Percentiles rank a stretch among this genome's conserved stretches.
Evolutionary conservation across 2,113 vertebrate species (phyloP).

Genomic region (Lamprologus tigripictilis): DNA sequence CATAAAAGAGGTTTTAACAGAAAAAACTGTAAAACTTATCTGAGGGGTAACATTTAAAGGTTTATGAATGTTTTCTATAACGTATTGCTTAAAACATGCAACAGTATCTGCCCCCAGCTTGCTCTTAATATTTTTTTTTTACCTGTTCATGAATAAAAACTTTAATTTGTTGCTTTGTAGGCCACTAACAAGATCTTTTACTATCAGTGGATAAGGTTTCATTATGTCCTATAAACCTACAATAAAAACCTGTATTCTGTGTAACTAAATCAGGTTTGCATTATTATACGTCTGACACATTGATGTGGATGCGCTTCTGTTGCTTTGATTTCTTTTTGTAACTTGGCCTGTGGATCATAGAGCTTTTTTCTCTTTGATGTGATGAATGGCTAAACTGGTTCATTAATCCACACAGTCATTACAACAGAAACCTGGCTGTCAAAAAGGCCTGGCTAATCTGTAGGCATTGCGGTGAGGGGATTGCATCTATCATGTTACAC

Average conservation of each 20-base stretch:
- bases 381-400: conserved; percentile 14
- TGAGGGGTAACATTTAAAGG: background rate
- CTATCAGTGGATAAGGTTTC: background rate
- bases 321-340: background rate
- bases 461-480: conserved; percentile 7
- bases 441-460: conserved; percentile 3
- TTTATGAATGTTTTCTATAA: background rate
- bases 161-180: background rate
- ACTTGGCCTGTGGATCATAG: background rate
- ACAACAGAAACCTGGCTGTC: background rate
- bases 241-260: background rate
- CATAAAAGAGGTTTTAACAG: background rate
- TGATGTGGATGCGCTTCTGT: conserved; percentile 1
- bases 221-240: background rate
- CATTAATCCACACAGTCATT: conserved; percentile 32
- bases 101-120: background rate
- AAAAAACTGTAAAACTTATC: background rate
- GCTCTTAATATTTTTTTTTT: background rate
- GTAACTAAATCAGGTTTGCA: background rate
- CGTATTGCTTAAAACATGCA: background rate
- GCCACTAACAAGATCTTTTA: background rate
- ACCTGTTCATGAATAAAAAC: background rate
- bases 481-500: conserved; percentile 41
- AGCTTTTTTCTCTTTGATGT: background rate
- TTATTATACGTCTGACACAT: background rate